Evolutionary conservation across 2,113 vertebrate genomes (phyloP).

Genomic region (Pica pica): DNA sequence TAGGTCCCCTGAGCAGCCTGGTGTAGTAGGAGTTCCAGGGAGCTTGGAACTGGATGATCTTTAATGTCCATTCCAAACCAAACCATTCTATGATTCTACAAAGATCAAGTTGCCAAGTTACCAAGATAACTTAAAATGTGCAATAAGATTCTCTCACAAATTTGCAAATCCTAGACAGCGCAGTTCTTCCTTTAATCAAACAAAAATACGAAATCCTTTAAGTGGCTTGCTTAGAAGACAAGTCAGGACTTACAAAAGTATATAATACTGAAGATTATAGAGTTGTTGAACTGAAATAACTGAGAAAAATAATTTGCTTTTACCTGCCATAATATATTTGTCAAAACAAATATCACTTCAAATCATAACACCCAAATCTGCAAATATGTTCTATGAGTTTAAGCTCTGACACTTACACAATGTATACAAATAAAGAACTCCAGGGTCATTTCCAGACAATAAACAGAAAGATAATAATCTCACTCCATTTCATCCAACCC

Average conservation of each 20-base stretch:
- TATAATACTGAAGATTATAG: not conserved
- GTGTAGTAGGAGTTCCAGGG: not conserved
- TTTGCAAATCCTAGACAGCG: not conserved
- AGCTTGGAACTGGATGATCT: not conserved
- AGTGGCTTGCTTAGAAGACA: not conserved
- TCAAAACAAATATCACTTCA: not conserved
- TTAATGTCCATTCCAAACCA: not conserved
- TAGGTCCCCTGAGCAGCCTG: not conserved
- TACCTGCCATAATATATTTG: not conserved
- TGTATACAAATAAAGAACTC: not conserved
- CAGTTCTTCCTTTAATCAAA: not conserved
- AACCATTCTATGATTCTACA: not conserved
- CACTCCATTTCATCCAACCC: not conserved
- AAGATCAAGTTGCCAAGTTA: not conserved
- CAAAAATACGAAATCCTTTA: not conserved
- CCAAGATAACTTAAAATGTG: not conserved
- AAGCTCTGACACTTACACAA: not conserved
- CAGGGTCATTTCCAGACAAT: not conserved
- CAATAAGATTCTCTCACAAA: not conserved
- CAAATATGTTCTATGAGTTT: not conserved
- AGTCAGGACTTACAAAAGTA: not conserved
- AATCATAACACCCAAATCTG: not conserved
- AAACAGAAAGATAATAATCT: not conserved
- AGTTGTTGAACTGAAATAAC: not conserved
- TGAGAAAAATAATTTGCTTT: not conserved